Base-by-base conservation (phyloP, 2,888 invertebrate genomes). In the Amblyjoppa proteus region DNA sequence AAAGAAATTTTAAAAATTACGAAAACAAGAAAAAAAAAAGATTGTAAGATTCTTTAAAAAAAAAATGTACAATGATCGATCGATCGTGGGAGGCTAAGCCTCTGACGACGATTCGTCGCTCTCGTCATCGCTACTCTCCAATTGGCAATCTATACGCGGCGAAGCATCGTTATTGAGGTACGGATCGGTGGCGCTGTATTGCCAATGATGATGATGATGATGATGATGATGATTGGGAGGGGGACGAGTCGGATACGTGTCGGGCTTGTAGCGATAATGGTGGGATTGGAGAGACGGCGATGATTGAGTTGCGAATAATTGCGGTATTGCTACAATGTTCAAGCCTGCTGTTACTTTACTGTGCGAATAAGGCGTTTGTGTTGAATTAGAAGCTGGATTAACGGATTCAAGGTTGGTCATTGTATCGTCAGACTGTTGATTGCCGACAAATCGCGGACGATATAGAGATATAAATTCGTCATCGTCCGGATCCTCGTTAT, bases 231-330 rank as follows among this genome's bases (percentile, higher is more conserved):
- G 49, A 31, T 4, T 16, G 64, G 58, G 25, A 25, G 28, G 31
- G 7, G 64, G 31, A 64, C 64, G 64, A 16, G n/a, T 41, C 28
- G 64, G 58, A 64, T 31, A 73, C 20, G 80, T 16, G 9, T 85
- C 83, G n/a, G 71, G 20, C 34, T 80, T 77, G 20, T 70, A 31
- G 45, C 64, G 70, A 82, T 85, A 85, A 2, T 93, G 88, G 84
- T 93, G 94, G 9, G 93, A 93, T 88, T 94, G 93, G n/a, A 93
- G 86, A 4, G 90, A 91, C 25, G 91, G 88, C 66, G 82, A 73
- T 16, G 73, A 69, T 13, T 74, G 31, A 6, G 81, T 51, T 53
- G 76, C 68, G n/a, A 77, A 77, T 11, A 81, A 25, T 68, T 79
- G 82, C 20, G 80, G 80, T 58, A 74, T 61, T 9, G 76, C 66